A percentile compares a stretch with the other conserved stretches of the same genome.
phyloP scores from a whole-genome alignment of 1,140 invertebrate species.

The Sycobia sp. region DNA sequence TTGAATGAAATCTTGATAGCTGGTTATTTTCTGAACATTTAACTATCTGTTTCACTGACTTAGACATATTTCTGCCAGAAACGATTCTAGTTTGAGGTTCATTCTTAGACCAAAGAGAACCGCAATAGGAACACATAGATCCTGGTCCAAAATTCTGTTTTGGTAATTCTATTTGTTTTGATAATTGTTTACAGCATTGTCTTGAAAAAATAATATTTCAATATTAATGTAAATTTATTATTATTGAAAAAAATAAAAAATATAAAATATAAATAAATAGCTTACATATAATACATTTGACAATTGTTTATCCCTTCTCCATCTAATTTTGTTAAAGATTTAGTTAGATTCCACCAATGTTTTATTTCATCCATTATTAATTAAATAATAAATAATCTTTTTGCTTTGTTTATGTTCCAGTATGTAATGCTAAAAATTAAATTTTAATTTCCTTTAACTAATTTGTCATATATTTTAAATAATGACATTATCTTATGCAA shows the following conservation, averaged over 20 bases:
- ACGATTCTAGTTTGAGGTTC: slow-evolving; percentile 43
- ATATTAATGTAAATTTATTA: slow-evolving; percentile 17
- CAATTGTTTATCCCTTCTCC: slow-evolving; percentile 29
- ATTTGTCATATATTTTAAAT: too few relatives aligned
- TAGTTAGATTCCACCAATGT: slow-evolving; percentile 47
- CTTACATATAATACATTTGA: slow-evolving; percentile 48
- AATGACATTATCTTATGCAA: too few relatives aligned
- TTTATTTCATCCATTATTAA: slow-evolving; percentile 41
- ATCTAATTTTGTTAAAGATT: slow-evolving; percentile 40
- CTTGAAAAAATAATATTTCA: slow-evolving; percentile 41
- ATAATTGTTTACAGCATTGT: slow-evolving; percentile 39
- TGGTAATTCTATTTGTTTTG: slow-evolving; percentile 37
- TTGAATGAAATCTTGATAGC: slow-evolving; percentile 41
- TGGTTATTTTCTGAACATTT: slow-evolving; percentile 18
- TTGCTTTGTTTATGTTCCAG: too few relatives aligned
- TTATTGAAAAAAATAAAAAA: slow-evolving; percentile 5
- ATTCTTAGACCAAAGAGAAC: slow-evolving; percentile 47
- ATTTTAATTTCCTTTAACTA: too few relatives aligned
- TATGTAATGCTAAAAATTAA: too few relatives aligned
- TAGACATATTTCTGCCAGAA: slow-evolving; percentile 40
- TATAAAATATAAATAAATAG: slow-evolving; percentile 10
- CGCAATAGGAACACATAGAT: slow-evolving; percentile 52
- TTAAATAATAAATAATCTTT: too few relatives aligned
- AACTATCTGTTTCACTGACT: slow-evolving; percentile 40
- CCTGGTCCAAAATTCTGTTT: slow-evolving; percentile 46